Percentiles rank a stretch among this genome's conserved stretches.
Evolutionary conservation across 1,140 invertebrate genomes (phyloP).

Genomic region (Philotrypesis tridentata): DNA sequence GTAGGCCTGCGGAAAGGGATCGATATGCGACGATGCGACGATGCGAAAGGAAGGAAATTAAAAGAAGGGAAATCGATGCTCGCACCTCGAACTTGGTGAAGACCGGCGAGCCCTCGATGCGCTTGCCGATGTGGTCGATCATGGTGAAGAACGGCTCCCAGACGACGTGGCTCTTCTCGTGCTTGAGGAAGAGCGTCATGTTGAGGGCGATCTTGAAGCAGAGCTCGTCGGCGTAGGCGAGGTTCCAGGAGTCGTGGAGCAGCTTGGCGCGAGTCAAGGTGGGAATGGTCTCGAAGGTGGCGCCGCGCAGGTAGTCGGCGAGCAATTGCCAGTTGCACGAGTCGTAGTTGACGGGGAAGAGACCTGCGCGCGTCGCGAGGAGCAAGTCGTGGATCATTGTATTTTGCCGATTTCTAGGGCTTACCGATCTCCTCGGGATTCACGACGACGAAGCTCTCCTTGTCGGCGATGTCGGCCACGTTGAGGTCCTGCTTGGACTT

Average conservation of each 20-base stretch:
- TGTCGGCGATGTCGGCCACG: conserved; percentile 70
- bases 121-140: conserved; percentile 84
- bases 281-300: conserved; percentile 76
- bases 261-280: conserved; percentile 83
- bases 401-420: conserved; percentile 21
- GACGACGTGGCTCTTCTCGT: conserved; percentile 81
- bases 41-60: too few species aligned
- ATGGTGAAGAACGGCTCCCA: conserved; percentile 87
- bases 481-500: conserved; percentile 65
- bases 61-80: too few species aligned
- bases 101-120: conserved; percentile 78
- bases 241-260: conserved; percentile 85
- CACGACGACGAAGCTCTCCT: conserved; percentile 80
- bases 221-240: conserved; percentile 85
- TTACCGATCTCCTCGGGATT: conserved; percentile 88
- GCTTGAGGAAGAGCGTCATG: conserved; percentile 83
- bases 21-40: too few species aligned
- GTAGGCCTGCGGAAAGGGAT: too few species aligned
- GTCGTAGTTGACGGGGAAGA: conserved; percentile 89
- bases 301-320: conserved; percentile 77
- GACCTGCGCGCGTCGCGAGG: too few species aligned
- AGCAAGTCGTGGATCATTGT: too few species aligned
- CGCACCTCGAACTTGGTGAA: conserved; percentile 80
- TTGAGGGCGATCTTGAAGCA: conserved; percentile 81
- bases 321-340: conserved; percentile 85